phyloP scores from a whole-genome alignment of 2,113 vertebrate species.

The Galbula dea region DNA sequence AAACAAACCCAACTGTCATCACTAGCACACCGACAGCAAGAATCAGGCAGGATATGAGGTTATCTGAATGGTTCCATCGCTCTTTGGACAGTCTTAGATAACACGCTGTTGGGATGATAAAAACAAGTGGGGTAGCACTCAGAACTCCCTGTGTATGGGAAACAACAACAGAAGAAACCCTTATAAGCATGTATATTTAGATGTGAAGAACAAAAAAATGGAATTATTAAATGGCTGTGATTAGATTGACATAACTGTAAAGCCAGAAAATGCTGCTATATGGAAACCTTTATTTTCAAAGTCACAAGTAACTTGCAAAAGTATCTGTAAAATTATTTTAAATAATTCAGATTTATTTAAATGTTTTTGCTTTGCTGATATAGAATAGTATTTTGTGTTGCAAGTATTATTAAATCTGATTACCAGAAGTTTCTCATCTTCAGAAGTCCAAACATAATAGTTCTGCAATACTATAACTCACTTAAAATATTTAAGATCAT shows the following conservation, averaged over 20 bases:
- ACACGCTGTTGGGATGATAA: slow-evolving; percentile 91
- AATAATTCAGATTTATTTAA: neutral
- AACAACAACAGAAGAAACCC: slow-evolving; percentile 22
- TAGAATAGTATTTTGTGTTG: neutral
- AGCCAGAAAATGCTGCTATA: neutral
- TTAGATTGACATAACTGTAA: neutral
- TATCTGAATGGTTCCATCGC: slow-evolving; percentile 81
- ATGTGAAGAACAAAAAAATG: neutral
- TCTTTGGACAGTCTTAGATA: slow-evolving; percentile 86
- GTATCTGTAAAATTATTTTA: neutral
- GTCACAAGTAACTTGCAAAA: neutral
- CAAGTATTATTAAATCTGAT: neutral
- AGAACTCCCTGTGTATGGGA: slow-evolving; percentile 81
- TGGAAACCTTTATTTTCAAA: neutral
- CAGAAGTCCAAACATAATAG: neutral
- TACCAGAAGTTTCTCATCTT: neutral
- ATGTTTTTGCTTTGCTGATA: neutral
- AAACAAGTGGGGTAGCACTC: slow-evolving; percentile 90
- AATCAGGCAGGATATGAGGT: slow-evolving; percentile 77
- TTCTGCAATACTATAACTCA: neutral
- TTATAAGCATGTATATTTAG: neutral
- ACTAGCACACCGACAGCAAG: slow-evolving; percentile 81
- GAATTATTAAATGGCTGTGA: neutral
- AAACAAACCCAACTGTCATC: slow-evolving; percentile 83
- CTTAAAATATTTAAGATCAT: neutral